Conservation (phyloP, 2,797 vertebrate genomes). For the Amazonetta brasiliensis region DNA sequence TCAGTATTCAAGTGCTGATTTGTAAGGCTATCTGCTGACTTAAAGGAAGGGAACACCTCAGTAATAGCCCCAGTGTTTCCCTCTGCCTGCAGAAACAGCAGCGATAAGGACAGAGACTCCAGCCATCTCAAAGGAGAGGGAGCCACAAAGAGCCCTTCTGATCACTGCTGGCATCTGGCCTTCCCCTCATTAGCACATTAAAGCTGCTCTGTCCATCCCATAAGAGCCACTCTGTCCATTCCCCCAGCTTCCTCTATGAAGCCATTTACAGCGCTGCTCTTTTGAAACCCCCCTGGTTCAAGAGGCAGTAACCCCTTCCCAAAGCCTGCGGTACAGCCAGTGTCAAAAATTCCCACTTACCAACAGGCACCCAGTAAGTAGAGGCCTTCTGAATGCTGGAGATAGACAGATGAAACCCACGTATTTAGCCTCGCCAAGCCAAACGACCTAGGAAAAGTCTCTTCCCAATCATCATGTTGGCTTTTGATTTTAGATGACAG, state of each 20-base stretch:
- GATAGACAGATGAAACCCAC: slow-evolving; percentile 18
- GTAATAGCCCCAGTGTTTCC: slow-evolving; percentile 76
- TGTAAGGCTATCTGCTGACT: slow-evolving; percentile 63
- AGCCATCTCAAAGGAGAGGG: slow-evolving; percentile 72
- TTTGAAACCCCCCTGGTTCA: slow-evolving; percentile 77
- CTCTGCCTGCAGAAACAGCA: slow-evolving; percentile 51
- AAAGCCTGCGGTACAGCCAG: slow-evolving; percentile 48
- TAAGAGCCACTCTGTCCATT: slow-evolving; percentile 81
- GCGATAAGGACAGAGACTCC: slow-evolving; percentile 76
- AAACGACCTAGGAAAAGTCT: neutral
- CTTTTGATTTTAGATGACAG: neutral
- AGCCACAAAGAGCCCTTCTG: slow-evolving; percentile 81
- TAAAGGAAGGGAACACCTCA: slow-evolving; percentile 71
- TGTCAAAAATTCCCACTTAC: slow-evolving; percentile 38
- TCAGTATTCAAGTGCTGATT: slow-evolving; percentile 47
- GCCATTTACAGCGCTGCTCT: slow-evolving; percentile 73
- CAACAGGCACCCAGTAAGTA: slow-evolving; percentile 31
- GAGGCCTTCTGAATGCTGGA: neutral
- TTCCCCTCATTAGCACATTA: slow-evolving; percentile 84
- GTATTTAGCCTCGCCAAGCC: neutral
- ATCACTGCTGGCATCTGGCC: slow-evolving; percentile 79
- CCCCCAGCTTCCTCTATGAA: slow-evolving; percentile 65
- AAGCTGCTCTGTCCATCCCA: slow-evolving; percentile 80
- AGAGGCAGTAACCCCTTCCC: slow-evolving; percentile 78
- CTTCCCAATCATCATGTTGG: neutral